Percentiles rank a stretch among this genome's conserved stretches.
These are phyloP conservation scores for Neodon shergylaensis DNA, from an alignment of 2,113 vertebrate genomes.

Conservation along the genomic window DNA sequence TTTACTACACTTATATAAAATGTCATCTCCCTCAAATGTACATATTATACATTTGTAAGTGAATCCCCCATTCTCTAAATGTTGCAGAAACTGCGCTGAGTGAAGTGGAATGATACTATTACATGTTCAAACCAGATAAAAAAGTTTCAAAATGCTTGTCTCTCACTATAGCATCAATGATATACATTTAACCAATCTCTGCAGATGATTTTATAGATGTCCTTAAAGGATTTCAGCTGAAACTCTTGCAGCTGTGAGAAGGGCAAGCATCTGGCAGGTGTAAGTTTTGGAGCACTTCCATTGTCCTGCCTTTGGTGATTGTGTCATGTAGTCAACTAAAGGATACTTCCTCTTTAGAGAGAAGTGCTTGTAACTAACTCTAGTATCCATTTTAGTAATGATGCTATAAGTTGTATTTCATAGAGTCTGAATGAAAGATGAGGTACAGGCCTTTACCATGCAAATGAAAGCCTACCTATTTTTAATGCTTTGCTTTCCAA, in stretches of 20 bases:
- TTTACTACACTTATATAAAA: neutral
- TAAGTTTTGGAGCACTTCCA: neutral
- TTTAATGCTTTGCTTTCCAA: neutral
- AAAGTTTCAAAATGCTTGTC: neutral
- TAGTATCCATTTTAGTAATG: neutral
- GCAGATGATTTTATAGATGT: neutral
- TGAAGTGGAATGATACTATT: neutral
- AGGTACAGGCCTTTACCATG: neutral
- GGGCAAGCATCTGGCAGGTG: neutral
- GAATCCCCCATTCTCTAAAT: neutral
- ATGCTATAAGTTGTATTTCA: neutral
- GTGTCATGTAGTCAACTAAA: neutral
- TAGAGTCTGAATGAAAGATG: slow-evolving; percentile 3
- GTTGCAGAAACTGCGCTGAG: too few species aligned
- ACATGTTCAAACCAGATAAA: neutral
- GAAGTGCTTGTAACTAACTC: neutral
- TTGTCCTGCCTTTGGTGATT: neutral
- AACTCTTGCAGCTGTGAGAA: neutral
- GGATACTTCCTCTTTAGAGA: neutral
- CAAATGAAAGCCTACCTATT: neutral
- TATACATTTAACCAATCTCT: neutral
- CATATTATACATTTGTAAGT: neutral
- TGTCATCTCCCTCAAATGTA: neutral
- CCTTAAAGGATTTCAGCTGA: neutral
- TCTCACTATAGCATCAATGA: neutral